Conservation (phyloP, 1,140 invertebrate genomes). For the Cydia pomonella region DNA sequence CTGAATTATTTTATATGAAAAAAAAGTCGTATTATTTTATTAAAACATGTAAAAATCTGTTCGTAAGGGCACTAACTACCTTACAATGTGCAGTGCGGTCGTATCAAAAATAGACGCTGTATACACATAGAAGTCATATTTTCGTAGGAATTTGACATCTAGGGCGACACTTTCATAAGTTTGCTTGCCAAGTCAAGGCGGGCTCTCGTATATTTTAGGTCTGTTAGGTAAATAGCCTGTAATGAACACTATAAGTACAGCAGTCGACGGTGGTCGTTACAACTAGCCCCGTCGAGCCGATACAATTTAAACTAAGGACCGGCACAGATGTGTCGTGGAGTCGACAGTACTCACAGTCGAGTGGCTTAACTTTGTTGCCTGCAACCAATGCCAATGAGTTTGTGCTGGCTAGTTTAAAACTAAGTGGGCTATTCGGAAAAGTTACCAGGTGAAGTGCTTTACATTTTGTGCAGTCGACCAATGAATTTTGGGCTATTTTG, state of each 20-base stretch:
- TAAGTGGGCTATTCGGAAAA: neutral
- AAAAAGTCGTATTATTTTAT: too few relatives aligned
- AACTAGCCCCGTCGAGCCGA: slow-evolving; percentile 22
- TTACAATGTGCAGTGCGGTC: too few relatives aligned
- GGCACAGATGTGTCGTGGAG: slow-evolving; percentile 26
- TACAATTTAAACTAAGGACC: slow-evolving; percentile 31
- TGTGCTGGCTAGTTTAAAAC: slow-evolving; percentile 12
- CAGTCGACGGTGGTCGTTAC: slow-evolving; percentile 1
- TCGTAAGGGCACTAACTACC: too few relatives aligned
- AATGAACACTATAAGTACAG: slow-evolving; percentile 6
- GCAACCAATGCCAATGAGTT: neutral
- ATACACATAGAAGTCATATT: neutral
- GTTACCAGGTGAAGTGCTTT: neutral
- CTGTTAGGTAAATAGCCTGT: neutral
- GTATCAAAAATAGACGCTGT: too few relatives aligned
- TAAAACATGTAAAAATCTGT: too few relatives aligned
- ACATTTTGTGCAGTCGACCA: too few relatives aligned
- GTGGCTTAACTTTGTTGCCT: neutral
- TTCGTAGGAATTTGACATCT: neutral
- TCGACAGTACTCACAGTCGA: neutral
- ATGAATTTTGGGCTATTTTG: too few relatives aligned
- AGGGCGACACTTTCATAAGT: too few relatives aligned
- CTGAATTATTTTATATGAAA: too few relatives aligned
- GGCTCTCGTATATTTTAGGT: neutral
- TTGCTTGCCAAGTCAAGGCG: neutral